Percentiles rank a stretch among this genome's conserved stretches.
These are phyloP conservation scores for Panulirus ornatus DNA, from an alignment of 1,140 invertebrate species.

Conservation along the genomic window DNA sequence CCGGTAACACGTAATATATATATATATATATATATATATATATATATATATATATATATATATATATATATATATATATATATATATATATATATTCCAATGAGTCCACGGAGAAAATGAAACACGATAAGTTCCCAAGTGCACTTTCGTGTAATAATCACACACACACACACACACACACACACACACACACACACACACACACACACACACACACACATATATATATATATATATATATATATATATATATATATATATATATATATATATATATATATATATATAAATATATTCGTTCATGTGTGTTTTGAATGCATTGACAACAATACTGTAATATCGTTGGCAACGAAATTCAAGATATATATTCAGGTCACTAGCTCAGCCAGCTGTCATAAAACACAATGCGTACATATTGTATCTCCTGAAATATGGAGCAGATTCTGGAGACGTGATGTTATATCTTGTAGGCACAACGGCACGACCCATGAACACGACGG, in stretches of 20 bases:
- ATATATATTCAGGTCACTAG: neutral
- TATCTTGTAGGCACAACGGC: neutral
- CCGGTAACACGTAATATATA: too few relatives aligned
- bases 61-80: constrained; percentile 14
- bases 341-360: neutral
- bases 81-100: constrained; percentile 14
- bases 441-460: neutral
- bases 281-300: neutral
- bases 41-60: constrained; percentile 14
- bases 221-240: constrained; percentile 14
- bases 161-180: neutral
- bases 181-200: neutral
- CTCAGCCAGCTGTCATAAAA: neutral
- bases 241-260: constrained; percentile 14
- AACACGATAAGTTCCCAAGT: too few relatives aligned
- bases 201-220: neutral
- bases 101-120: too few relatives aligned
- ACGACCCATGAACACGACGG: too few relatives aligned
- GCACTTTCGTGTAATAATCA: too few relatives aligned
- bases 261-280: constrained; percentile 14
- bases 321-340: neutral
- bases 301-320: neutral
- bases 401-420: neutral
- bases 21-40: constrained; percentile 14
- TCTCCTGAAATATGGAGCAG: neutral